Conservation (phyloP, 2,797 vertebrate genomes). For the Phoebastria nigripes region DNA sequence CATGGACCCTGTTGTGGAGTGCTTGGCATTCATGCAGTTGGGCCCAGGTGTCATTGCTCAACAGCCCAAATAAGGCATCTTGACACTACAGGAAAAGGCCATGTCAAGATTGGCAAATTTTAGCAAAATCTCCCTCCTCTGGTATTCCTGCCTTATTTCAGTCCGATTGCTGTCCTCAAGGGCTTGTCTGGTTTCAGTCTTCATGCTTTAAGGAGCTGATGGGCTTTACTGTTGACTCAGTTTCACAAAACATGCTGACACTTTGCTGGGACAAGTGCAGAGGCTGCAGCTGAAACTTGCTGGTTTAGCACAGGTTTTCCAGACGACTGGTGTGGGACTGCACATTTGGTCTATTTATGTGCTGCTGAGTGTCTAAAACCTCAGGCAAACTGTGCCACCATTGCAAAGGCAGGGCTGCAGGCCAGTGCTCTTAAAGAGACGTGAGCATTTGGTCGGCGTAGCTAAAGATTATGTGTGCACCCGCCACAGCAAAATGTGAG, state of each 20-base stretch:
- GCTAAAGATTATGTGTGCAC: not conserved
- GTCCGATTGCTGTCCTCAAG: not conserved
- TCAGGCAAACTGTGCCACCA: conserved; percentile 13
- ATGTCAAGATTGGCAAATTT: not conserved
- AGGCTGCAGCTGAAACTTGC: not conserved
- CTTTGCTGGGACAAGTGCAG: not conserved
- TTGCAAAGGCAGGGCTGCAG: conserved; percentile 41
- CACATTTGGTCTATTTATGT: not conserved
- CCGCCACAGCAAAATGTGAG: not conserved
- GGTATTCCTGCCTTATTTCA: not conserved
- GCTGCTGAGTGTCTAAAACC: conserved; percentile 19
- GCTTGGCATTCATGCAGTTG: not conserved
- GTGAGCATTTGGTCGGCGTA: not conserved
- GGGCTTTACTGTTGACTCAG: not conserved
- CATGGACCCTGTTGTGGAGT: not conserved
- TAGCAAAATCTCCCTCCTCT: not conserved
- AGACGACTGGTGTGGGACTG: not conserved
- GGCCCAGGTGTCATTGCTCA: not conserved
- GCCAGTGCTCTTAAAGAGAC: not conserved
- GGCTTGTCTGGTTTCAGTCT: not conserved
- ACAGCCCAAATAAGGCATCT: not conserved
- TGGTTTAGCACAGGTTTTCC: not conserved
- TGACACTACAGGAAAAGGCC: not conserved
- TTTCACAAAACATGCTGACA: not conserved
- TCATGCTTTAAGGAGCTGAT: not conserved